A percentile compares a stretch with the other conserved stretches of the same genome.
phyloP scores from a whole-genome alignment of 1,140 invertebrate species.

The Cydia pomonella region DNA sequence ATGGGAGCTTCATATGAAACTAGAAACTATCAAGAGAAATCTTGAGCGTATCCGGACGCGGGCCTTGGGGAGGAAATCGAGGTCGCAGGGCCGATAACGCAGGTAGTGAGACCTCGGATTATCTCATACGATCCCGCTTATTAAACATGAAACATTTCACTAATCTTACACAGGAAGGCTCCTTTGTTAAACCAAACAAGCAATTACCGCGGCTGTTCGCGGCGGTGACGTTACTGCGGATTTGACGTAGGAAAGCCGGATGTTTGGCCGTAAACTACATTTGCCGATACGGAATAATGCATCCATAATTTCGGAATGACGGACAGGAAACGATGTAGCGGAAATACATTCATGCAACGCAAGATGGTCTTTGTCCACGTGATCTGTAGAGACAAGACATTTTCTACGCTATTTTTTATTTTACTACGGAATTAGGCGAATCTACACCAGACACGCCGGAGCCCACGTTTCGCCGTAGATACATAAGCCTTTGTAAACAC shows the following conservation, averaged over 20 bases:
- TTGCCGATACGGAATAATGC: conserved; percentile 49
- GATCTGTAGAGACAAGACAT: conserved; percentile 48
- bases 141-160: conserved; percentile 13
- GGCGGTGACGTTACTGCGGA: conserved; percentile 41
- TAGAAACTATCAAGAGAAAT: conserved; percentile 60
- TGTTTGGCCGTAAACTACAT: conserved; percentile 59
- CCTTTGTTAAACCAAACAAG: conserved; percentile 35
- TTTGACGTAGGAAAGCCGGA: conserved; percentile 55
- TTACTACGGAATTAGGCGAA: conserved; percentile 53
- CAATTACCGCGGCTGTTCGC: conserved; percentile 35
- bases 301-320: conserved; percentile 50
- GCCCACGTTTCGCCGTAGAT: conserved; percentile 51
- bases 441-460: conserved; percentile 62
- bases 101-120: conserved; percentile 45
- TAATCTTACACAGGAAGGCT: conserved; percentile 31
- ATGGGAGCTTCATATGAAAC: conserved; percentile 47
- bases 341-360: conserved; percentile 58
- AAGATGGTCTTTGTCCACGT: conserved; percentile 50
- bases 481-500: conserved; percentile 63
- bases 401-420: conserved; percentile 47
- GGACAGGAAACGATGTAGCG: conserved; percentile 54
- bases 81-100: conserved; percentile 48
- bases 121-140: conserved; percentile 23
- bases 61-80: conserved; percentile 58
- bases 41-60: conserved; percentile 52